Percentiles rank a stretch among this genome's conserved stretches.
phyloP scores from a whole-genome alignment of 2,888 invertebrate genomes.

The Callyntrura guangdongensis region DNA sequence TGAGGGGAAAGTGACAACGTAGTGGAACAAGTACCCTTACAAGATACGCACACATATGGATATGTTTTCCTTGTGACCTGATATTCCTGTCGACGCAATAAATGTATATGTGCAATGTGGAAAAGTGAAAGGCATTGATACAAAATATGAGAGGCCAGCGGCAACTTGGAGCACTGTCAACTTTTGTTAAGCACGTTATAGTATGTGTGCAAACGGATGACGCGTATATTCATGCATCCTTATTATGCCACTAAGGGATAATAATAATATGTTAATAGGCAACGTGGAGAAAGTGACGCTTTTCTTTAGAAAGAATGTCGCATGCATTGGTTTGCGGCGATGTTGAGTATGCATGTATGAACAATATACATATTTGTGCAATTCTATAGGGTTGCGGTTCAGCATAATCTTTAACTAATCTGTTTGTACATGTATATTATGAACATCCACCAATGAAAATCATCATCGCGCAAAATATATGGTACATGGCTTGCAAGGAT shows the following conservation, averaged over 20 bases:
- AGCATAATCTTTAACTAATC: not conserved
- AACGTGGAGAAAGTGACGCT: slow-evolving; percentile 46
- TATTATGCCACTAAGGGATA: not conserved
- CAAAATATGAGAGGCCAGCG: slow-evolving; percentile 51
- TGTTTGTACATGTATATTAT: slow-evolving; percentile 7
- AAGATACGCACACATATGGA: slow-evolving; percentile 12
- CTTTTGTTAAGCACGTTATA: slow-evolving; percentile 34
- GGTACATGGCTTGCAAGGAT: slow-evolving; percentile 4
- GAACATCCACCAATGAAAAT: slow-evolving; percentile 8
- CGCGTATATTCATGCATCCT: slow-evolving; percentile 7
- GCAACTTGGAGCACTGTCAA: slow-evolving; percentile 11
- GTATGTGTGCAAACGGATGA: slow-evolving; percentile 27
- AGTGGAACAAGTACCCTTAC: slow-evolving; percentile 56
- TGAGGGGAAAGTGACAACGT: slow-evolving; percentile 55
- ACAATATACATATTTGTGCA: not conserved
- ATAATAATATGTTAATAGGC: not conserved
- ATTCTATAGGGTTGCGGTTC: not conserved
- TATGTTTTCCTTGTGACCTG: slow-evolving; percentile 26
- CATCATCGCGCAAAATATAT: not conserved
- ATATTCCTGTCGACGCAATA: slow-evolving; percentile 45
- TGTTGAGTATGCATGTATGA: not conserved
- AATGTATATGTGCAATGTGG: slow-evolving; percentile 34
- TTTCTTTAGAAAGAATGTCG: not conserved
- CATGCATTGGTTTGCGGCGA: not conserved
- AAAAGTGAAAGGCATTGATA: slow-evolving; percentile 47